Conservation (phyloP, 2,113 vertebrate genomes). For the Cochlearius cochlearius region DNA sequence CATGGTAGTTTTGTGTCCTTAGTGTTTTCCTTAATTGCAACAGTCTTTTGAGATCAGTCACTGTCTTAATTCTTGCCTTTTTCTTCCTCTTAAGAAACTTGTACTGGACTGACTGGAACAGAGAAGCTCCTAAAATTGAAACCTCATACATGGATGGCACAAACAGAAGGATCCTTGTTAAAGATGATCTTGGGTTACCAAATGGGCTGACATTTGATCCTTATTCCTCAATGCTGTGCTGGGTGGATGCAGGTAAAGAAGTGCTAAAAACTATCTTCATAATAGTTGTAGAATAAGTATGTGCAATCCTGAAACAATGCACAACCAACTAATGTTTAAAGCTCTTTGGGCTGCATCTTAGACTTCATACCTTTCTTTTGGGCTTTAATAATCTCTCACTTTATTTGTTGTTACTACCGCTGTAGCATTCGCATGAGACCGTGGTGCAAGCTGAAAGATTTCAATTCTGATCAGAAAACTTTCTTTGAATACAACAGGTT, state of each 20-base stretch:
- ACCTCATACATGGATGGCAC: constrained; percentile 91
- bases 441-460: not conserved
- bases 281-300: not conserved
- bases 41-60: not conserved
- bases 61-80: not conserved
- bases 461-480: not conserved
- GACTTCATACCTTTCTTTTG: not conserved
- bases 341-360: not conserved
- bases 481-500: not conserved
- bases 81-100: constrained; percentile 76
- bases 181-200: constrained; percentile 86
- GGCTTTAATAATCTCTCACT: not conserved
- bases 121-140: constrained; percentile 92
- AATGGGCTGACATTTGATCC: constrained; percentile 88
- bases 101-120: constrained; percentile 95
- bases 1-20: not conserved
- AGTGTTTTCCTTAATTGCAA: not conserved
- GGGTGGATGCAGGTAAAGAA: constrained; percentile 90
- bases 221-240: constrained; percentile 86
- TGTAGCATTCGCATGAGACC: not conserved
- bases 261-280: not conserved
- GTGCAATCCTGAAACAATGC: not conserved
- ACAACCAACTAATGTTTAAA: not conserved
- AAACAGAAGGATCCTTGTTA: constrained; percentile 86
- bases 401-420: not conserved